Evolutionary conservation across 2,797 vertebrate genomes (phyloP).

Genomic region (Micromesistius poutassou): DNA sequence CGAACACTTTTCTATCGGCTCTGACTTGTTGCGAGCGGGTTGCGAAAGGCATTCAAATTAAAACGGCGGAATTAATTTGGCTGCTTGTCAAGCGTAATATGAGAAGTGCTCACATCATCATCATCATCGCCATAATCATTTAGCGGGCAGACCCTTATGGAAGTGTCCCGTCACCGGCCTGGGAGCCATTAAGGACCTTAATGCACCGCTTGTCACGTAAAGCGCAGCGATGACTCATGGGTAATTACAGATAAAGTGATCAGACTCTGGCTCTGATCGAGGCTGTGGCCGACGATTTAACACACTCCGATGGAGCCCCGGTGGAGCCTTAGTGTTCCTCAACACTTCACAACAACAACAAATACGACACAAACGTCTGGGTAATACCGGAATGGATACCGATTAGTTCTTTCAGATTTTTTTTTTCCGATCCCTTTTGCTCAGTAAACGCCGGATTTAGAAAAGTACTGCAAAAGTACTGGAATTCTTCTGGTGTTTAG

Average conservation of each 20-base stretch:
- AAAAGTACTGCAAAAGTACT: conserved; percentile 44
- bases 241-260: conserved; percentile 53
- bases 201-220: conserved; percentile 38
- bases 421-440: conserved; percentile 53
- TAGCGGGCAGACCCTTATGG: conserved; percentile 60
- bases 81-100: conserved; percentile 49
- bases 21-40: conserved; percentile 38
- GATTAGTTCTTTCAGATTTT: conserved; percentile 27
- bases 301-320: conserved; percentile 32
- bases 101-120: background rate
- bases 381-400: conserved; percentile 18
- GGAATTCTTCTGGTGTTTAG: conserved; percentile 66
- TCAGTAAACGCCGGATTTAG: conserved; percentile 43
- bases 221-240: conserved; percentile 49
- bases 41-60: background rate
- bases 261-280: conserved; percentile 39
- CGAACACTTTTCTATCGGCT: background rate
- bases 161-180: conserved; percentile 67
- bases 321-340: conserved; percentile 30
- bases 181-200: conserved; percentile 65
- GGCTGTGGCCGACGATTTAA: conserved; percentile 26
- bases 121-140: conserved; percentile 53
- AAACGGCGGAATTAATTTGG: conserved; percentile 66
- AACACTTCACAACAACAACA: conserved; percentile 32
- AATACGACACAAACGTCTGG: conserved; percentile 2